Conservation (phyloP, 1,140 invertebrate species). For the Theocolax elegans region DNA sequence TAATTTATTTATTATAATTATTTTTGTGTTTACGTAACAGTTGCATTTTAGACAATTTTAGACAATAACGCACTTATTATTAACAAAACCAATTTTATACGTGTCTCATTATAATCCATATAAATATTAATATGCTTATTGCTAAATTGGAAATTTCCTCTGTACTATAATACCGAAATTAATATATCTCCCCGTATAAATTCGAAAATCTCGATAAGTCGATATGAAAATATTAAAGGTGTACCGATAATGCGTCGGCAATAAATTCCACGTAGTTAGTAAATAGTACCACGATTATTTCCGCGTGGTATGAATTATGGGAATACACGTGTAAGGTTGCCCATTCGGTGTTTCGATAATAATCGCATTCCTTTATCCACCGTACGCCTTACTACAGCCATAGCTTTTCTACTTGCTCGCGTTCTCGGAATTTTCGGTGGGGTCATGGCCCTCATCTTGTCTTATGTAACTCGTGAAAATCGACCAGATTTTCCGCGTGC, state of each 20-base stretch:
- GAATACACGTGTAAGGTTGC: neutral
- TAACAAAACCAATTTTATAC: no score
- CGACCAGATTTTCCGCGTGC: constrained; percentile 3
- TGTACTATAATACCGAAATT: no score
- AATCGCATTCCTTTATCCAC: constrained; percentile 22
- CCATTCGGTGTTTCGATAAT: constrained; percentile 19
- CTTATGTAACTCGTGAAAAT: neutral
- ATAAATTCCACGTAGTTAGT: neutral
- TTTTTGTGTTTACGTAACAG: no score
- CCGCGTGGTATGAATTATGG: neutral
- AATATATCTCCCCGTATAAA: no score
- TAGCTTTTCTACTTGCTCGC: neutral
- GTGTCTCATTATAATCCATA: no score
- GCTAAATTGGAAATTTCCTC: no score
- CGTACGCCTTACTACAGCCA: neutral
- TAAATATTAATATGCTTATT: no score
- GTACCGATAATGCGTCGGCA: no score
- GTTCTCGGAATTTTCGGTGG: constrained; percentile 18
- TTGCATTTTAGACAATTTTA: no score
- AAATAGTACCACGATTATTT: neutral
- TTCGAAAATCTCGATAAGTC: neutral
- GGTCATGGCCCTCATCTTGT: neutral
- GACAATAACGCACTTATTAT: no score
- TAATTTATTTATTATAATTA: no score
- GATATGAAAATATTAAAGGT: no score